Evolutionary conservation across 2,113 vertebrate species (phyloP).

Genomic region (Clinocottus analis): DNA sequence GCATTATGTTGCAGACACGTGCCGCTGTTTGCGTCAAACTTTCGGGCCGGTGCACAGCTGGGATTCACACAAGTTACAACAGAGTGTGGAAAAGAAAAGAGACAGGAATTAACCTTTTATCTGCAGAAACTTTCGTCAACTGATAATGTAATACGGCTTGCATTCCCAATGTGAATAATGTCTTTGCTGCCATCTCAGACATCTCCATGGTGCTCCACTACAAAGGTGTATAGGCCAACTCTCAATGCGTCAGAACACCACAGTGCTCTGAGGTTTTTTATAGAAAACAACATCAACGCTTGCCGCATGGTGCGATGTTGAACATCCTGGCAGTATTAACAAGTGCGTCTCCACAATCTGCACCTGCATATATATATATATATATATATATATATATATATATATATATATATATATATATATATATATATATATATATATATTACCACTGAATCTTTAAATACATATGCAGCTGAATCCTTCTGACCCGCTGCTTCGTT

Average conservation of each 20-base stretch:
- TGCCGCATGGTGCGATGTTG: background rate
- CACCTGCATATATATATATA: too few relatives aligned
- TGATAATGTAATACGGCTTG: background rate
- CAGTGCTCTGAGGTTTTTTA: too few relatives aligned
- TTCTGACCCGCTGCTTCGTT: background rate
- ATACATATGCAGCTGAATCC: background rate
- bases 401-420: too few relatives aligned
- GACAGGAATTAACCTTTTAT: background rate
- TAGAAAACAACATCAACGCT: too few relatives aligned
- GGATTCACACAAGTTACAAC: background rate
- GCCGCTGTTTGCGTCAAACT: background rate
- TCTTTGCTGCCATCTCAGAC: too few relatives aligned
- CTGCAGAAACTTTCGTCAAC: background rate
- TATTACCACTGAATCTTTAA: background rate
- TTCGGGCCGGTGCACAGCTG: background rate
- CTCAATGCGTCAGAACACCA: too few relatives aligned
- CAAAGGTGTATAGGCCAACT: too few relatives aligned
- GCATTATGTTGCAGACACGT: background rate
- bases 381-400: too few relatives aligned
- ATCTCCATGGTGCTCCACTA: too few relatives aligned
- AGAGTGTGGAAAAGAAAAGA: background rate
- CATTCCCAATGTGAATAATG: background rate
- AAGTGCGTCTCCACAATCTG: background rate
- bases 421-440: too few relatives aligned
- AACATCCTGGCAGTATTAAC: background rate